Conservation (phyloP, 2,113 vertebrate species). For the Dolichotis patagonum region DNA sequence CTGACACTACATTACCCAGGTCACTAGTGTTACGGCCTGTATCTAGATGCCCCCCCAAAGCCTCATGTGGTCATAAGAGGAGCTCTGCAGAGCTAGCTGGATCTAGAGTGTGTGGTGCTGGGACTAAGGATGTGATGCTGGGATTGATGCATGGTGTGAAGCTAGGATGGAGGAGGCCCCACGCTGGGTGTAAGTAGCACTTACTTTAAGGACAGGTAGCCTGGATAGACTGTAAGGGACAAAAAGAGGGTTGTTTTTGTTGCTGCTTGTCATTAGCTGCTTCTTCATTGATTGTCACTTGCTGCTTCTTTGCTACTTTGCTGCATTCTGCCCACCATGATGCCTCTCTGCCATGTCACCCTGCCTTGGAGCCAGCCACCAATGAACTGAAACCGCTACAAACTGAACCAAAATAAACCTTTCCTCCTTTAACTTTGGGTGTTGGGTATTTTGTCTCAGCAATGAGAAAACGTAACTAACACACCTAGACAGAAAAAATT, state of each 20-base stretch:
- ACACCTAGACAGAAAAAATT: not conserved
- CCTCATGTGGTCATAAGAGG: not conserved
- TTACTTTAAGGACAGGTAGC: not conserved
- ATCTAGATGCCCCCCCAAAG: not conserved
- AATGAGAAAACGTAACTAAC: not conserved
- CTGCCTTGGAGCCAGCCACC: not conserved
- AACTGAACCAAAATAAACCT: not conserved
- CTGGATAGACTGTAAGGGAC: not conserved
- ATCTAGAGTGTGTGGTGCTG: not conserved
- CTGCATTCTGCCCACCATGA: not conserved
- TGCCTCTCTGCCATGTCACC: not conserved
- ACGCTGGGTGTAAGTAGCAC: not conserved
- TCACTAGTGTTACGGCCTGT: not conserved
- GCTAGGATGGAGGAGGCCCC: not conserved
- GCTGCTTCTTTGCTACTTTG: not conserved
- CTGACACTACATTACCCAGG: not conserved
- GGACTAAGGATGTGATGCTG: not conserved
- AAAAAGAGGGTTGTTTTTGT: not conserved
- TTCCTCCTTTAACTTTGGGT: not conserved
- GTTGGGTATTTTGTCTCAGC: not conserved
- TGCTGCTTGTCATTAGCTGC: not conserved
- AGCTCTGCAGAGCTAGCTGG: not conserved
- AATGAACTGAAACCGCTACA: not conserved
- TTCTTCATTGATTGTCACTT: not conserved
- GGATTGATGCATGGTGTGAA: not conserved